phyloP scores from a whole-genome alignment of 1,140 invertebrate species.

The Trichonephila clavata region DNA sequence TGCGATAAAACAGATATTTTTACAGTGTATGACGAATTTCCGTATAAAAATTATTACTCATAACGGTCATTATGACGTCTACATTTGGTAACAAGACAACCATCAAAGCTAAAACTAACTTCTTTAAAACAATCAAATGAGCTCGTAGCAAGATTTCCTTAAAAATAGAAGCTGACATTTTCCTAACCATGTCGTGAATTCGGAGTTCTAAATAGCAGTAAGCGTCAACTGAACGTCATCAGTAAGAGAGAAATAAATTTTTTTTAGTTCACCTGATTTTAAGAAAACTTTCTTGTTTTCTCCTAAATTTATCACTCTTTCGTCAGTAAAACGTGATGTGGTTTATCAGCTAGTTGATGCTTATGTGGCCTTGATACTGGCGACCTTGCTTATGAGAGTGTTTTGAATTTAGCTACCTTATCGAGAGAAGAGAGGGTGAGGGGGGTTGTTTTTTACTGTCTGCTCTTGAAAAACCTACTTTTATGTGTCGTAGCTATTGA shows the following conservation, averaged over 20 bases:
- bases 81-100: background rate
- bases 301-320: conserved; percentile 9
- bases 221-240: conserved; percentile 4
- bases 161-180: background rate
- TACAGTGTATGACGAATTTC: too few species aligned
- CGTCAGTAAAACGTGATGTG: conserved; percentile 4
- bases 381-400: conserved; percentile 3
- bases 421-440: background rate
- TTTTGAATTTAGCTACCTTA: conserved; percentile 14
- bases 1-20: too few species aligned
- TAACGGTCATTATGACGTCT: too few species aligned
- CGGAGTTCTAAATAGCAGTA: background rate
- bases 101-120: background rate
- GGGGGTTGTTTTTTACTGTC: background rate
- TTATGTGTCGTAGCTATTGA: background rate
- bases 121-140: background rate
- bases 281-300: background rate
- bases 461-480: background rate
- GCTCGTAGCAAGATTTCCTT: background rate
- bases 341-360: conserved; percentile 18
- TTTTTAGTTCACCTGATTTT: conserved; percentile 21
- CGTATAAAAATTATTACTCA: too few species aligned
- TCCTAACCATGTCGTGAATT: background rate
- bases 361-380: conserved; percentile 6
- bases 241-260: background rate